Base-by-base conservation (phyloP, 2,113 vertebrate species). In the Sterrhoptilus dennistouni region DNA sequence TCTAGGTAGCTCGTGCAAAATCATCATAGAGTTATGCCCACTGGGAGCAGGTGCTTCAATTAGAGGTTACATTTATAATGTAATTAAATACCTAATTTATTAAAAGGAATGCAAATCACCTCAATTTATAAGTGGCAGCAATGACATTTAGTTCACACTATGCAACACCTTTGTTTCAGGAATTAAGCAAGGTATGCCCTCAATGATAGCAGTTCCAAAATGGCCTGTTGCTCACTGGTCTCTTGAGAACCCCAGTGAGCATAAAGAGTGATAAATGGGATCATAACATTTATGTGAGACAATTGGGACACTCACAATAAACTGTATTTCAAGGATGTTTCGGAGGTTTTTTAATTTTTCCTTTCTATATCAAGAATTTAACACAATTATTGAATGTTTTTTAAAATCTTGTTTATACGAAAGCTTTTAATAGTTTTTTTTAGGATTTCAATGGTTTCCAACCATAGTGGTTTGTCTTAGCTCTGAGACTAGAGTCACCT, bases 31-130 rank as follows among this genome's bases (percentile, higher is more conserved):
- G 83, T 80, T 94, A 31, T 53, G 35, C 80, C 89, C 87, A 74
- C 87, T 76, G 83, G 81, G 89, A 84, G 52, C 80, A 89, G 61
- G 84, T 94, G 60, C 89, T 96, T 95, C 94, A 95, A 94, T 96
- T 95, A 93, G 40, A 84, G 38, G 52, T 66, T 96, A 96, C 93
- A 97, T 96, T 95, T 96, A 83, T 95, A 96, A 97, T 93, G 94
- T 94, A 96, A 96, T 95, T 96, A 95, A 95, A 92, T 66, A 22
- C 25, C 27, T 90, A 80, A 96, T 93, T 96, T 89, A 85, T 93
- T 96, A 59, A 93, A 95, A 93, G 24, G 79, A 85, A 94, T 96
- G 93, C 83, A 95, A 95, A 95, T 96, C 54, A 80, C 49, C 52
- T 82, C 59, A 20, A n/a, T 59, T 89, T 89, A 81, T 87, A 93